Conservation (phyloP, 2,113 vertebrate species). For the Mastomys natalensis region DNA sequence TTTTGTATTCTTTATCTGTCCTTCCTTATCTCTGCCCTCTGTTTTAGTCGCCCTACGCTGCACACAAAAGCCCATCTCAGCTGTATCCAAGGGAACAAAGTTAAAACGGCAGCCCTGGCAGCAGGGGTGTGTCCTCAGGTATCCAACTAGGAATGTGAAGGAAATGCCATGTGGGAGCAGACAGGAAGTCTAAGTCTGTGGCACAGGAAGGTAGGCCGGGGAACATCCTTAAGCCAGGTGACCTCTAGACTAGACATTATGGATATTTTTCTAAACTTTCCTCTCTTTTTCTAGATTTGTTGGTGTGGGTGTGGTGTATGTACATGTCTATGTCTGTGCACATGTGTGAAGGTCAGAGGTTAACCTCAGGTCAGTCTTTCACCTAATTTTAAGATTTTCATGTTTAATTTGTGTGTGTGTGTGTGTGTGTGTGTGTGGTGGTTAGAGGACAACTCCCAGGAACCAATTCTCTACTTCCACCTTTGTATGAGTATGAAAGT, state of each 20-base stretch:
- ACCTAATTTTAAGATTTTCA: background rate
- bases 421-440: background rate
- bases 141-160: too few relatives aligned
- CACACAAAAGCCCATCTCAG: background rate
- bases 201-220: background rate
- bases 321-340: background rate
- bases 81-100: background rate
- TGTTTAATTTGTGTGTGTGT: background rate
- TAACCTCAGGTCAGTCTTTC: background rate
- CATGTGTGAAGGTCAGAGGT: background rate
- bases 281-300: background rate
- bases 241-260: background rate
- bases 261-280: background rate
- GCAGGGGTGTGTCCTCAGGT: rapidly evolving
- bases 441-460: background rate
- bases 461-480: background rate
- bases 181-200: background rate
- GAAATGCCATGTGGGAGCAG: rapidly evolving
- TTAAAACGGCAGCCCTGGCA: background rate
- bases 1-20: too few relatives aligned
- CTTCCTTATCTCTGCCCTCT: background rate
- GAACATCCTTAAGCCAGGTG: too few relatives aligned
- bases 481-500: background rate
- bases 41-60: background rate
- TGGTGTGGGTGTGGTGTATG: background rate